These are phyloP conservation scores for Acronicta alni DNA, from an alignment of 2,888 invertebrate genomes.

Conservation along the genomic window DNA sequence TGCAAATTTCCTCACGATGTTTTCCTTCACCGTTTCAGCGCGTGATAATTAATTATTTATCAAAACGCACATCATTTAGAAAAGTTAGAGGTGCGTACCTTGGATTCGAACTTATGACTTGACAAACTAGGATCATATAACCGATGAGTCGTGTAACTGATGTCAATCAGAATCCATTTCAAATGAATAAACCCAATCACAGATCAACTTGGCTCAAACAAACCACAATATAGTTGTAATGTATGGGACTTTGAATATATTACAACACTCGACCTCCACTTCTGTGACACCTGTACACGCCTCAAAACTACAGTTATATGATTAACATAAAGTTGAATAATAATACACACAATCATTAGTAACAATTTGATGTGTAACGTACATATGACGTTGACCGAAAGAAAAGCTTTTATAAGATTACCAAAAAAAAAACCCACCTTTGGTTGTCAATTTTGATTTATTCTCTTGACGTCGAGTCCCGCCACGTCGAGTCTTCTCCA, in stretches of 20 bases:
- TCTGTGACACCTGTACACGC: constrained; percentile 13
- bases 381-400: background rate
- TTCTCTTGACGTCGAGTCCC: no score
- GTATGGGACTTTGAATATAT: constrained; percentile 40
- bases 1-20: no score
- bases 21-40: no score
- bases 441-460: no score
- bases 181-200: constrained; percentile 22
- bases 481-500: no score
- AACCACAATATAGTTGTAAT: constrained; percentile 37
- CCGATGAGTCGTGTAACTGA: background rate
- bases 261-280: constrained; percentile 8
- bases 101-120: no score
- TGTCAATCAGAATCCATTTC: background rate
- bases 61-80: no score
- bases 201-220: constrained; percentile 13
- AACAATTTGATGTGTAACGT: constrained; percentile 1
- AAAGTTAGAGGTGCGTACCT: no score
- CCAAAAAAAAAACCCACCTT: no score
- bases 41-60: no score
- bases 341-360: constrained; percentile 9
- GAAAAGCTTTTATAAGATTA: no score
- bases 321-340: constrained; percentile 51
- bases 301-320: constrained; percentile 40
- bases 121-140: no score